Conservation (phyloP, 2,113 vertebrate genomes). For the Nesoenas mayeri region DNA sequence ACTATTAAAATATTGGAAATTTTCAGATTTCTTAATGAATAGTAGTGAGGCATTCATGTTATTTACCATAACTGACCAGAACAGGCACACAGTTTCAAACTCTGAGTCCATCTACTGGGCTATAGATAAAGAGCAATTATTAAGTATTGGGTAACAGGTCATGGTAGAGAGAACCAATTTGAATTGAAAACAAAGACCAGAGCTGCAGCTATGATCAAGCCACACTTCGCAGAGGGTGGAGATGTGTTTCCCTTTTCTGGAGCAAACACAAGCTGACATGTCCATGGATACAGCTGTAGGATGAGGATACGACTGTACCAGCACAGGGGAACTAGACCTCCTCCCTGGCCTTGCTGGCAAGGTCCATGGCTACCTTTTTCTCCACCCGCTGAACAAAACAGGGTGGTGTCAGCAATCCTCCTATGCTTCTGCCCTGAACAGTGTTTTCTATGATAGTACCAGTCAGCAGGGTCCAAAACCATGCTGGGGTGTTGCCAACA, state of each 20-base stretch:
- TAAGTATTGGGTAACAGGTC: not conserved
- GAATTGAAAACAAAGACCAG: not conserved
- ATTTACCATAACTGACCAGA: not conserved
- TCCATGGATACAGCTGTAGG: too few relatives aligned
- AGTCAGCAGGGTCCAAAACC: not conserved
- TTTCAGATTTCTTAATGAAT: not conserved
- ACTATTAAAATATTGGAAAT: not conserved
- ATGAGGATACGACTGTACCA: not conserved
- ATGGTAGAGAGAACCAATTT: not conserved
- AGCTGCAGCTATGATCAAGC: not conserved
- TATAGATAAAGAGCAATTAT: not conserved
- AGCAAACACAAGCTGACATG: not conserved
- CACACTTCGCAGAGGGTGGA: not conserved
- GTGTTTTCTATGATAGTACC: not conserved
- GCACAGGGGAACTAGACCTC: not conserved
- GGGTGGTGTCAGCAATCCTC: not conserved
- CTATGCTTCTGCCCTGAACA: not conserved
- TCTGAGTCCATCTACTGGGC: not conserved
- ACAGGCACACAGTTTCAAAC: not conserved
- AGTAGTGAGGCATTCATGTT: not conserved
- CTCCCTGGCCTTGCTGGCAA: not conserved
- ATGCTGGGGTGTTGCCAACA: not conserved
- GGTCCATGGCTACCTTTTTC: not conserved
- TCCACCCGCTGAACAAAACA: not conserved
- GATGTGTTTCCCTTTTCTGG: not conserved